Percentiles rank a stretch among this genome's conserved stretches.
These are phyloP conservation scores for Cossypha heuglini DNA, from an alignment of 2,797 vertebrate genomes.

Conservation along the genomic window DNA sequence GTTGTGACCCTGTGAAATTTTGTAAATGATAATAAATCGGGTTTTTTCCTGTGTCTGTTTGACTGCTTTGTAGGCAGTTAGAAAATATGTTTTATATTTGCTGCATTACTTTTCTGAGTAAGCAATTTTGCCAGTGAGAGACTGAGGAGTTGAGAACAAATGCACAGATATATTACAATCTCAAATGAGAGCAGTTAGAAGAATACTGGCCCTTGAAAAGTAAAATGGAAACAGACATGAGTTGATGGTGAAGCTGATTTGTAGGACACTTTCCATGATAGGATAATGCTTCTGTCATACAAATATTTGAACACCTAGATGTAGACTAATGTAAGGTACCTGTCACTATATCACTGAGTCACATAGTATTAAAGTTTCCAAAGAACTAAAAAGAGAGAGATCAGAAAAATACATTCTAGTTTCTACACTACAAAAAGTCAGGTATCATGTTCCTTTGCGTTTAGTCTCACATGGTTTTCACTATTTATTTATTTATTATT, in stretches of 20 bases:
- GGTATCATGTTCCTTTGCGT: neutral
- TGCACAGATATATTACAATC: neutral
- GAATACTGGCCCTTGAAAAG: neutral
- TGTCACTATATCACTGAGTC: neutral
- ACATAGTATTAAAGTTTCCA: neutral
- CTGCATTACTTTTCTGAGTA: neutral
- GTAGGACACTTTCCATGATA: neutral
- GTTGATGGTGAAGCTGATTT: neutral
- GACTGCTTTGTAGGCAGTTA: neutral
- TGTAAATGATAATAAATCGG: neutral
- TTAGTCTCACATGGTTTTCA: neutral
- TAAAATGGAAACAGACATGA: neutral
- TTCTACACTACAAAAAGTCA: neutral
- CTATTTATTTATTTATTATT: neutral
- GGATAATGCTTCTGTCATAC: neutral
- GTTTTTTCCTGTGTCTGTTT: neutral
- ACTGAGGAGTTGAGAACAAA: neutral
- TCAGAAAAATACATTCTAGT: neutral
- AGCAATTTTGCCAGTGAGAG: neutral
- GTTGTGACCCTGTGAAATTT: neutral
- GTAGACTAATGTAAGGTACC: neutral
- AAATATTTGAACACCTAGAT: neutral
- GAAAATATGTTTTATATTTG: neutral
- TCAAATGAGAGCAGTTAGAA: neutral
- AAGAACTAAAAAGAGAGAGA: neutral